These are phyloP conservation scores for Ormyrus rosae DNA, from an alignment of 2,888 invertebrate genomes.

Conservation along the genomic window DNA sequence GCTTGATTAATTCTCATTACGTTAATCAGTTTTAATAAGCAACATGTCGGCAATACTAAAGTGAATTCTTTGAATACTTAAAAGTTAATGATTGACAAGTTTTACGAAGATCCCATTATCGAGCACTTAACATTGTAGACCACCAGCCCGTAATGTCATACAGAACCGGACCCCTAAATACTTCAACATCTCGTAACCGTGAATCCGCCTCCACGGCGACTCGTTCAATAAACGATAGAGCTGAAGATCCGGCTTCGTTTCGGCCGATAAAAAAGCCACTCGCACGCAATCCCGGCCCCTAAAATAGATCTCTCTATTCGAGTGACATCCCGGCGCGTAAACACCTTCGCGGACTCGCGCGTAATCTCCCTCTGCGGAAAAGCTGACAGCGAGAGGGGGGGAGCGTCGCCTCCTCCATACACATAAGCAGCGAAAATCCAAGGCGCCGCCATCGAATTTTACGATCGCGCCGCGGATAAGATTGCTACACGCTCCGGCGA, in stretches of 20 bases:
- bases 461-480: constrained; percentile 24
- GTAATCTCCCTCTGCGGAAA: background rate
- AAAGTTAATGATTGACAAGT: no score
- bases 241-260: background rate
- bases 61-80: no score
- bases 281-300: constrained; percentile 5
- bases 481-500: constrained; percentile 19
- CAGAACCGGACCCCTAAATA: background rate
- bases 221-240: constrained; percentile 17
- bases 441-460: constrained; percentile 44
- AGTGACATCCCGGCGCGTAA: constrained; percentile 47
- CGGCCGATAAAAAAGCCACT: constrained; percentile 25
- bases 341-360: constrained; percentile 17
- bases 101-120: no score
- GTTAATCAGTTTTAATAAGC: no score
- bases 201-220: background rate
- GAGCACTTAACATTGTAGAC: no score
- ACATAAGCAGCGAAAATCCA: background rate
- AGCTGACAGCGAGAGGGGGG: background rate
- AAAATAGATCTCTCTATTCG: constrained; percentile 51
- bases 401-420: no score
- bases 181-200: constrained; percentile 26
- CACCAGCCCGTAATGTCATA: no score
- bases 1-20: no score
- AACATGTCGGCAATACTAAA: no score